phyloP scores from a whole-genome alignment of 2,797 vertebrate species.

The Poecilia wingei region DNA sequence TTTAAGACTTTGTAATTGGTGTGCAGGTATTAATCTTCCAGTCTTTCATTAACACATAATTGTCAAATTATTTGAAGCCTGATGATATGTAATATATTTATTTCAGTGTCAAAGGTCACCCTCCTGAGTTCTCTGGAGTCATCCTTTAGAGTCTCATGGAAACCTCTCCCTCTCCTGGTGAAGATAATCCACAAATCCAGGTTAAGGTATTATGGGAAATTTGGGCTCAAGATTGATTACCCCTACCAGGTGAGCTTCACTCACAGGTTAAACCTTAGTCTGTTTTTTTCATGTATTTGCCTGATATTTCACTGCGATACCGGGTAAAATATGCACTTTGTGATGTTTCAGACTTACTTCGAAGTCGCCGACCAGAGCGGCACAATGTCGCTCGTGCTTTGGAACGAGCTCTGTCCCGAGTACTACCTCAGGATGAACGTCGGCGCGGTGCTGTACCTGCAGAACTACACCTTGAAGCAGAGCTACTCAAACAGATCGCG shows the following conservation, averaged over 20 bases:
- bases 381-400: slow-evolving; percentile 89
- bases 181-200: slow-evolving; percentile 90
- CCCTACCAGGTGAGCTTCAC: slow-evolving; percentile 87
- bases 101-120: slow-evolving; percentile 83
- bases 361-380: slow-evolving; percentile 94
- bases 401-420: slow-evolving; percentile 90
- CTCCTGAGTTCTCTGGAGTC: slow-evolving; percentile 83
- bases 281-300: not conserved
- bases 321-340: not conserved
- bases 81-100: slow-evolving; percentile 4
- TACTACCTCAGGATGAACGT: slow-evolving; percentile 88
- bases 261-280: not conserved
- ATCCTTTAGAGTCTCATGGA: slow-evolving; percentile 69
- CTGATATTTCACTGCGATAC: not conserved
- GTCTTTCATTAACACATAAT: too few species aligned
- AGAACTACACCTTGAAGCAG: slow-evolving; percentile 86
- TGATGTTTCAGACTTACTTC: slow-evolving; percentile 85
- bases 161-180: slow-evolving; percentile 86
- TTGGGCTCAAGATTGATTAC: slow-evolving; percentile 82
- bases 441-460: slow-evolving; percentile 88
- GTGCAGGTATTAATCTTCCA: too few species aligned
- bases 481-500: slow-evolving; percentile 85
- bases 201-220: slow-evolving; percentile 90
- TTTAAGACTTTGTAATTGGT: too few species aligned
- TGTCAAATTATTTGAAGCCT: not conserved